Conservation (phyloP, 2,888 invertebrate genomes). For the Protophormia terraenovae region DNA sequence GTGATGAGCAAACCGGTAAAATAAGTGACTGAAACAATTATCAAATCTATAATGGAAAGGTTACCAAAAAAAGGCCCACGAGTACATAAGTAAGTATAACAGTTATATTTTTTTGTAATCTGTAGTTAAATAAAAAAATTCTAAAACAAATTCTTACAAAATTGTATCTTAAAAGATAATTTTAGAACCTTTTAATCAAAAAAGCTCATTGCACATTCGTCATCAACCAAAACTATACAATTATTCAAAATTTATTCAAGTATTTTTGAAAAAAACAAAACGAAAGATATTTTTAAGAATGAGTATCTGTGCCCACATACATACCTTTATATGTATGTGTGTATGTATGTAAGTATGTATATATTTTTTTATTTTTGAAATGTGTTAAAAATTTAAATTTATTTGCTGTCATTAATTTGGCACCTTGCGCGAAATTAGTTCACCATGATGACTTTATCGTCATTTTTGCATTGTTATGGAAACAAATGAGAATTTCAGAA, state of each 20-base stretch:
- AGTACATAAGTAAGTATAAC: too few species aligned
- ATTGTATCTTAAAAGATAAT: too few species aligned
- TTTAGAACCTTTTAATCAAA: too few species aligned
- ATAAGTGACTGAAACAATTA: too few species aligned
- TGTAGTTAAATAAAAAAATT: too few species aligned
- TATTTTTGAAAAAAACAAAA: not conserved
- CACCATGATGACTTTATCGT: conserved; percentile 68
- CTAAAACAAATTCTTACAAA: too few species aligned
- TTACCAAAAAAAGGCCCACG: too few species aligned
- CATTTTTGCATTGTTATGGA: conserved; percentile 60
- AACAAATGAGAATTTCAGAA: conserved; percentile 61
- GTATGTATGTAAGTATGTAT: not conserved
- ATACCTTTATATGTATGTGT: too few species aligned
- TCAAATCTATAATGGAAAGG: too few species aligned
- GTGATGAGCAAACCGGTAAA: too few species aligned
- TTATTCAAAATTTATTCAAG: conserved; percentile 28
- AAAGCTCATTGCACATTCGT: not conserved
- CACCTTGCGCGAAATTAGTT: conserved; percentile 69
- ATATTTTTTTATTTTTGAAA: conserved; percentile 43
- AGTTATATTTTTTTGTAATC: too few species aligned
- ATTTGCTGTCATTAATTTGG: conserved; percentile 69
- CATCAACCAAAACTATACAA: not conserved
- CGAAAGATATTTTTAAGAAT: conserved; percentile 39
- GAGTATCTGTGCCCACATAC: not conserved
- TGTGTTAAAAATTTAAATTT: conserved; percentile 68